Evolutionary conservation across 1,140 invertebrate genomes (phyloP), one percentile per base, ranked within the genome.

Genomic region (Samia ricini): DNA sequence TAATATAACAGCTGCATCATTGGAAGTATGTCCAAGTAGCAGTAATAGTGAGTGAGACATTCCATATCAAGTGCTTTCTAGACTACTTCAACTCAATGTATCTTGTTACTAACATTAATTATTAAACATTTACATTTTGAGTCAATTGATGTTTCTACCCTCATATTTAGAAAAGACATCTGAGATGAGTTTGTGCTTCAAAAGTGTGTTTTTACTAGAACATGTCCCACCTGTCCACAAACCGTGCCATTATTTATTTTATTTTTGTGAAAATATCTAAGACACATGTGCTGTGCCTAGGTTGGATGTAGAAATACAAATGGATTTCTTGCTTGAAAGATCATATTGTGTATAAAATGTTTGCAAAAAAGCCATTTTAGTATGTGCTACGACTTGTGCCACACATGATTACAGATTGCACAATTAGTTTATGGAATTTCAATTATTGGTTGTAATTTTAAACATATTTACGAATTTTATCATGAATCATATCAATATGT

Each of bases 31-130:
- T 76, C 81, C 77, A 73, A 70, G 77, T 82, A 86, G 79, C 79
- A 78, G 70, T 86, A 76, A 77, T 81, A 59, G 75, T 76, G 72
- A 82, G 79, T 85, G 87, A 89, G 87, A 89, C 87, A 89, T 89
- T 89, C 87, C 87, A 89, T 89, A 89, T 89, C 85, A 80, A 80
- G 71, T 73, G 66, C 65, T 68, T 67, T 67, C 54, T 61, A 56
- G 50, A 63, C 60, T 66, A 56, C 60, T 60, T 74, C 56, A 62
- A 24, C 52, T 55, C 21, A 12, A 55, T 24, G 18, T 21, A n/a
- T 19, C n/a, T 23, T 23, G 33, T 24, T 24, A 55, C 52, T 55
- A 55, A 55, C 52, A 55, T 24, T 55, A 42, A 12, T 42, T 42
- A 36, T 42, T 12, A 42, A 42, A 42, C 4, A 42, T n/a, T n/a